Base-by-base conservation (phyloP, 1,140 invertebrate species). In the Rhopalosiphum maidis region DNA sequence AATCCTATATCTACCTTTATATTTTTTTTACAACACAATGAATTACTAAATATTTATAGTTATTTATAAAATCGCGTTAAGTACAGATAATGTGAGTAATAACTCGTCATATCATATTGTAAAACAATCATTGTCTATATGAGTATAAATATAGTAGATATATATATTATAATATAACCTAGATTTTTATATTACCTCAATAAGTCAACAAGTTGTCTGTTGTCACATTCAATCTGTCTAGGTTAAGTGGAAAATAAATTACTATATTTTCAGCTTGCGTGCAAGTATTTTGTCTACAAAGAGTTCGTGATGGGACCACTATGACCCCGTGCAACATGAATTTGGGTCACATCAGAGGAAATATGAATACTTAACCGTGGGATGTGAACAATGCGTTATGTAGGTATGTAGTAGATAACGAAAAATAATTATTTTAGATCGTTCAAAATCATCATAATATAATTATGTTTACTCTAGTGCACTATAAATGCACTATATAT, bases 221-320 rank as follows among this genome's bases (percentile, higher is more conserved):
- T 89, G n/a, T 89, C 87, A 54, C 46, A 89, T 89, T 54, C 87
- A 46, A 54, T 54, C 87, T 37, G 87, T 89, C n/a, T 54, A 35
- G n/a, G n/a, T 89, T 30, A 54, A 89, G 46, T 89, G 87, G n/a
- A 89, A 54, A 89, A 51, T 89, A 89, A 89, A 89, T 89, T 54
- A 89, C 87, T 54, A 54, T 54, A 88, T 51, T 89, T 89, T 54
- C 87, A 54, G 48, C 22, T 35, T 54, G 87, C 87, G 87, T 89
- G 87, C 87, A 37, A 89, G 87, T 51, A 87, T 88, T 88, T 22
- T 43, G 30, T 89, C 87, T 89, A 35, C 46, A 48, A 9, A 35
- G 87, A 89, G 87, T 89, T 89, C 87, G 87, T 89, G 87, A 89
- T 89, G 87, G 87, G 87, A 89, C 87, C 87, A 89, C 87, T 89